Evolutionary conservation across 2,888 invertebrate genomes (phyloP), one percentile per base, ranked within the genome.

Genomic region (Tenthredo livida): DNA sequence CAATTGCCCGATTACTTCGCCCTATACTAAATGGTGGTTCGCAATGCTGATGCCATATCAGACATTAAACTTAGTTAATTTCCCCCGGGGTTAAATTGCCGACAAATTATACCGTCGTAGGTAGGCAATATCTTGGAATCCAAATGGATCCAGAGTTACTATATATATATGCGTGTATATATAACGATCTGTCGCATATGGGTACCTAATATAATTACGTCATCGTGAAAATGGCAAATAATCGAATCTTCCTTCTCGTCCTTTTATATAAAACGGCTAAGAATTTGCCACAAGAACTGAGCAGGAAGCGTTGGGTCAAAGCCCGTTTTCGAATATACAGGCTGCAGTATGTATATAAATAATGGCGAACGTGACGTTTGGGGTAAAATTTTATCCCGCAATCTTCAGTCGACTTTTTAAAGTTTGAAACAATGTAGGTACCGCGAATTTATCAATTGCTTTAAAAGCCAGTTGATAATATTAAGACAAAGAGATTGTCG

Each of bases 41-140:
- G 21, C 37, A 40, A 29, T 80, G 21, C 9, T 40, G 37, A 80
- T 78, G 50, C 37, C 61, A 50, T 37, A 78, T 78, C 58, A 61
- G 80, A 80, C 80, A 61, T 61, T 80, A 61, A 80, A 80, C 80
- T 80, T 50, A 40, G 61, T 58, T 80, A 61, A 80, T 80, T 80
- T 58, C 58, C 80, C 80, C 37, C 5, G 58, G 61, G 80, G 21
- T 61, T 17, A 33, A 77, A 25, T 29, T 77, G 7, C 25, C 54
- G 50, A 29, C 29, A 29, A 77, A 77, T 77, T 77, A 77, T 77
- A 47, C 43, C 29, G 54, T 29, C 29, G 77, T 70, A 70, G 25
- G 29, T 54, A 70, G 25, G 29, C 33, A 54, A 17, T 77, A 29
- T 50, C 47, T 29, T 17, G 0, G 9, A 33, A 25, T 54, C 29